Conservation (phyloP, 1,140 invertebrate species). For the Apis laboriosa region DNA sequence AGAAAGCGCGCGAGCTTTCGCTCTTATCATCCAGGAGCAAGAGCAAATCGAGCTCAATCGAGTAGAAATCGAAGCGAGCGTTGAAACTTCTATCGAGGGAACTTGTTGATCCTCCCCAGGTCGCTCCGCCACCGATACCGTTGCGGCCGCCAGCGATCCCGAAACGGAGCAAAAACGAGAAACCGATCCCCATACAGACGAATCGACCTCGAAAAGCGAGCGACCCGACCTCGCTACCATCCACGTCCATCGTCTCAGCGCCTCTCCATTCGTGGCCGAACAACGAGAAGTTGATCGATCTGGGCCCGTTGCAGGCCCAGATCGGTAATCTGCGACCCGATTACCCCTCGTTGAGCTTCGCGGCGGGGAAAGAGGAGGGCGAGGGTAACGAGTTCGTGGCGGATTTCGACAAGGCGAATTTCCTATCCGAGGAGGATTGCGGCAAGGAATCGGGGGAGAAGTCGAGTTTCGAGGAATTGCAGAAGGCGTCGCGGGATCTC, state of each 20-base stretch:
- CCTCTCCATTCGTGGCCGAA: constrained; percentile 27
- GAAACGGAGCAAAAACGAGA: constrained; percentile 79
- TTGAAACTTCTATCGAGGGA: neutral
- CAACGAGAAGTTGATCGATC: constrained; percentile 51
- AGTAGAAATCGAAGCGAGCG: neutral
- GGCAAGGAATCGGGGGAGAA: constrained; percentile 24
- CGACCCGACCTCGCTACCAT: constrained; percentile 7
- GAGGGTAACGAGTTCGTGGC: constrained; percentile 46
- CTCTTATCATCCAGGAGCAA: neutral
- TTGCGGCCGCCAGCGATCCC: constrained; percentile 79
- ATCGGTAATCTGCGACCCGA: neutral
- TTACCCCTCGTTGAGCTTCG: constrained; percentile 20
- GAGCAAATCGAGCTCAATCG: neutral
- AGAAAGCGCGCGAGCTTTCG: neutral
- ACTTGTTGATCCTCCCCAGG: constrained; percentile 55
- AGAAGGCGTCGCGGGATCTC: constrained; percentile 72
- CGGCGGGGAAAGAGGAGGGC: neutral
- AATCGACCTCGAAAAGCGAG: constrained; percentile 13
- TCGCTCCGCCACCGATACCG: constrained; percentile 80
- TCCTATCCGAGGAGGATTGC: constrained; percentile 15
- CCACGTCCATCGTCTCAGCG: constrained; percentile 12
- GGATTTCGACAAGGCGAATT: constrained; percentile 53
- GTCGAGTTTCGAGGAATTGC: constrained; percentile 66
- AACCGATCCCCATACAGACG: constrained; percentile 60
- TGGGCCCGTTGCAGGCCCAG: constrained; percentile 32